These are phyloP conservation scores for Dipodomys merriami DNA, from an alignment of 2,113 vertebrate species.

Conservation along the genomic window DNA sequence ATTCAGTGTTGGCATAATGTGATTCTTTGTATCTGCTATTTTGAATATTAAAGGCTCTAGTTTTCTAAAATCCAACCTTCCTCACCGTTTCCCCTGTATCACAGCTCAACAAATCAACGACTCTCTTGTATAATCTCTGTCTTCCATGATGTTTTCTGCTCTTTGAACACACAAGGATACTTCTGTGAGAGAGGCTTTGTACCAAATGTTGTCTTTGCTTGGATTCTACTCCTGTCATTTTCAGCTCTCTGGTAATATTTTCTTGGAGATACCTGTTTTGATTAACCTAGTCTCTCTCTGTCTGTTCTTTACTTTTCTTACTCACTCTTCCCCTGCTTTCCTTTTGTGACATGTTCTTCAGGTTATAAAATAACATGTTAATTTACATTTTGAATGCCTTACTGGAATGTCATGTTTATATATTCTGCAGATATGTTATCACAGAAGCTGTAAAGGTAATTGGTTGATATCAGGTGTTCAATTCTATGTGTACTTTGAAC, in stretches of 20 bases:
- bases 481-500: not conserved
- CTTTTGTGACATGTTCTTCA: not conserved
- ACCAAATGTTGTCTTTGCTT: not conserved
- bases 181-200: not conserved
- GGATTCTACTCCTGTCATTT: not conserved
- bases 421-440: not conserved
- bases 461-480: too few relatives aligned
- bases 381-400: not conserved
- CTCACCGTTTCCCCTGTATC: accelerated
- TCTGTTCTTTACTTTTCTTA: not conserved
- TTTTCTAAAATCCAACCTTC: not conserved
- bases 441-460: not conserved
- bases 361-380: not conserved
- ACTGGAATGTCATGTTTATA: not conserved
- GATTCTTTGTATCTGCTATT: not conserved
- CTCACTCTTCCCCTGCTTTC: not conserved
- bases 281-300: not conserved
- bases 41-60: not conserved
- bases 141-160: not conserved
- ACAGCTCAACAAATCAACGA: not conserved
- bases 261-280: not conserved
- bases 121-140: not conserved
- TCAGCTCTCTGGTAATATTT: not conserved
- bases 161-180: not conserved
- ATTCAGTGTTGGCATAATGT: not conserved